Percentiles rank a stretch among this genome's conserved stretches.
These are phyloP conservation scores for Eubucco bourcierii DNA, from an alignment of 2,113 vertebrate species.

Conservation along the genomic window DNA sequence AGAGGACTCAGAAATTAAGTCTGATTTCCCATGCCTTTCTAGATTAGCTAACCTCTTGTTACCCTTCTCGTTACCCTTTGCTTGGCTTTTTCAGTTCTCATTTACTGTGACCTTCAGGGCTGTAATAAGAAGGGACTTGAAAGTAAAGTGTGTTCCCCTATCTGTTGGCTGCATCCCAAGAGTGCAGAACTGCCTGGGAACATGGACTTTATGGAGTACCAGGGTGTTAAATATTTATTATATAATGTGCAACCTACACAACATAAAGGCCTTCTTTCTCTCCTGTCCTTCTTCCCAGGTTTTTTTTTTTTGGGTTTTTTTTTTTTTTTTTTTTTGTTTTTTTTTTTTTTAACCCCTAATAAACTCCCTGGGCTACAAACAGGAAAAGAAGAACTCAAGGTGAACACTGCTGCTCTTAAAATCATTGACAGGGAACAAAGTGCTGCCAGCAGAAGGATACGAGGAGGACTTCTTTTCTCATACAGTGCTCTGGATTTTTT, in stretches of 20 bases:
- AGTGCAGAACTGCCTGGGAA: conserved; percentile 22
- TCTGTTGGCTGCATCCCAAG: conserved; percentile 8
- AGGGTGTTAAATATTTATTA: not conserved
- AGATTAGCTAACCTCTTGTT: not conserved
- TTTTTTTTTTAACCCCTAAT: not conserved
- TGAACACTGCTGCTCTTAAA: not conserved
- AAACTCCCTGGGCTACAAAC: not conserved
- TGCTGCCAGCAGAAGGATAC: not conserved
- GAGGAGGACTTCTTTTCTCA: not conserved
- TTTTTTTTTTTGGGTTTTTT: not conserved
- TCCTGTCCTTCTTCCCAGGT: not conserved
- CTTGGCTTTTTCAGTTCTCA: not conserved
- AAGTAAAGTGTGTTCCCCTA: not conserved
- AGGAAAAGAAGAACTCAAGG: not conserved
- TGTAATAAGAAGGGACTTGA: not conserved
- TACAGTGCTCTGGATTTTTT: conserved; percentile 15
- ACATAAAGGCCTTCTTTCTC: not conserved
- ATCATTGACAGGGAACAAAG: not conserved
- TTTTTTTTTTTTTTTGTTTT: not conserved
- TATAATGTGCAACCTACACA: not conserved
- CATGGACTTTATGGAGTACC: not conserved
- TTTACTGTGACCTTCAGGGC: not conserved
- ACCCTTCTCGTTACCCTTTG: not conserved
- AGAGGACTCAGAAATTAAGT: not conserved
- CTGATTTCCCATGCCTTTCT: not conserved